Conservation (phyloP, 2,113 vertebrate species). For the Hemichromis elongatus region DNA sequence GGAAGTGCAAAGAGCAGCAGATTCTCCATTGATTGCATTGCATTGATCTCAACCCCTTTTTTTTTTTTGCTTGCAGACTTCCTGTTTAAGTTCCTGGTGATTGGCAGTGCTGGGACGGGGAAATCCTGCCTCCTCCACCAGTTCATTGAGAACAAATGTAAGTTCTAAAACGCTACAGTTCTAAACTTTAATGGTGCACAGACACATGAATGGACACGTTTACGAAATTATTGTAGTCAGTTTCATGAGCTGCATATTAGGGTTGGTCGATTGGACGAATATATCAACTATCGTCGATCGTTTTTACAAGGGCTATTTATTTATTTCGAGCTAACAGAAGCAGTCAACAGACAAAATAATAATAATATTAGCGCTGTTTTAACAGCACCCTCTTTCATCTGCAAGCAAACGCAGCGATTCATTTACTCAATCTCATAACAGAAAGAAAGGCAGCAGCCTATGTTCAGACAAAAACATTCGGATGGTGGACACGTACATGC, state of each 20-base stretch:
- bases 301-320: no score
- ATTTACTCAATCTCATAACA: no score
- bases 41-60: conserved; percentile 12
- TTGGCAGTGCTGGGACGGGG: conserved; percentile 89
- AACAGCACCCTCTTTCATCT: no score
- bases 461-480: no score
- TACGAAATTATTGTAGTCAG: not conserved
- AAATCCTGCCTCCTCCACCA: conserved; percentile 95
- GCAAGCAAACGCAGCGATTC: no score
- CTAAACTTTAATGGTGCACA: not conserved
- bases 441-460: no score
- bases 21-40: not conserved
- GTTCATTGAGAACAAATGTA: conserved; percentile 95
- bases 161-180: conserved; percentile 38
- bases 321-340: no score
- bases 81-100: conserved; percentile 95
- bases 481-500: no score
- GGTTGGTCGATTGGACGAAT: no score
- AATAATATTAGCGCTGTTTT: no score
- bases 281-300: no score
- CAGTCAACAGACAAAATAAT: no score
- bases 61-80: conserved; percentile 80
- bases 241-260: not conserved
- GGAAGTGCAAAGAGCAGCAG: not conserved
- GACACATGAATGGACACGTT: not conserved